phyloP scores from a whole-genome alignment of 2,888 invertebrate genomes.

The Drosophila pegasa region DNA sequence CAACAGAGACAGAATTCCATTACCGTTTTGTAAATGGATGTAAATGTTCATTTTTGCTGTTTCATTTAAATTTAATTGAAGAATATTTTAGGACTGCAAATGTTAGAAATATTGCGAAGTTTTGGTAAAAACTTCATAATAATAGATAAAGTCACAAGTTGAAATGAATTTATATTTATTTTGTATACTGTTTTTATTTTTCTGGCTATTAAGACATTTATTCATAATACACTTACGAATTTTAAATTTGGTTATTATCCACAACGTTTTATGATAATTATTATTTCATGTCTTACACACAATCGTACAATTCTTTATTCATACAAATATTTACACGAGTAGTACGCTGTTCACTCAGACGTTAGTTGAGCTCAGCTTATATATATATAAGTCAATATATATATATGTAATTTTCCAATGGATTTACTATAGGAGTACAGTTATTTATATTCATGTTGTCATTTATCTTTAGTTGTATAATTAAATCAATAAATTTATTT shows the following conservation, averaged over 20 bases:
- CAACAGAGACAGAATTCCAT: no score
- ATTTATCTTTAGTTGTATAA: constrained; percentile 41
- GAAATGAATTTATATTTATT: constrained; percentile 21
- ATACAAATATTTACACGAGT: constrained; percentile 70
- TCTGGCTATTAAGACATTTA: constrained; percentile 41
- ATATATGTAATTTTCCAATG: constrained; percentile 16
- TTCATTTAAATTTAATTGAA: no score
- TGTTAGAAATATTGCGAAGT: no score
- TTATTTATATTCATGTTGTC: constrained; percentile 38
- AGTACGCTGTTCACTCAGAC: constrained; percentile 27
- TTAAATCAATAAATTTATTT: constrained; percentile 44
- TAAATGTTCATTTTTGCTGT: no score
- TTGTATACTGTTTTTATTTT: constrained; percentile 6
- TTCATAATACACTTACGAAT: constrained; percentile 51
- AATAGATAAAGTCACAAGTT: no score
- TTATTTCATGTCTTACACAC: constrained; percentile 52
- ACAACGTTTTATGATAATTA: constrained; percentile 51
- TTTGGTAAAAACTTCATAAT: no score
- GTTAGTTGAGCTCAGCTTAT: constrained; percentile 23
- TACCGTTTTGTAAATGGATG: no score
- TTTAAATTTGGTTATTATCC: constrained; percentile 54
- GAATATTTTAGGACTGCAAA: not conserved
- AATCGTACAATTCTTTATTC: constrained; percentile 54
- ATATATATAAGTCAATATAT: constrained; percentile 5
- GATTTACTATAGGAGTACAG: constrained; percentile 59